phyloP scores from a whole-genome alignment of 2,113 vertebrate genomes.

The Carollia perspicillata region DNA sequence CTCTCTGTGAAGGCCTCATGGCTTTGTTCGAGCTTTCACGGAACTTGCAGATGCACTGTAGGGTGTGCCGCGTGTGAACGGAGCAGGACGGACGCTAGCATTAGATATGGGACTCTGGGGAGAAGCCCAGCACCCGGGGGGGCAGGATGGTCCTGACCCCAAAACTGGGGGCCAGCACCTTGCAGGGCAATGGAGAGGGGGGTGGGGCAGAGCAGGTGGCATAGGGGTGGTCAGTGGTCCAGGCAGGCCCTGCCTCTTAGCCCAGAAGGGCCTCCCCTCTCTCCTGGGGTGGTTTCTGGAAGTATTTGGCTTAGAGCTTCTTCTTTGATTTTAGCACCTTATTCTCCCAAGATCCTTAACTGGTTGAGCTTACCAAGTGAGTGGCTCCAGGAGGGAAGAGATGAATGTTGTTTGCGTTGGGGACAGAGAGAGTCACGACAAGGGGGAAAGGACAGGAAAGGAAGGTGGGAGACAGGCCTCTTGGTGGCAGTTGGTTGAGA shows the following conservation, averaged over 20 bases:
- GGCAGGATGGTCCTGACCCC: background rate
- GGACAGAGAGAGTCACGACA: background rate
- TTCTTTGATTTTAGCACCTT: background rate
- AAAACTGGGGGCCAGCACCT: no score
- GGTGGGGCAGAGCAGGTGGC: background rate
- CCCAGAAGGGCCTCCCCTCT: background rate
- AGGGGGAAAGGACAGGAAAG: background rate
- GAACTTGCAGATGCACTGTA: background rate
- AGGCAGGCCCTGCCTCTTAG: background rate
- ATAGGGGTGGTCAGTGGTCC: background rate
- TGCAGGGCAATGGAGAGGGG: background rate
- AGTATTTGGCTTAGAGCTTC: background rate
- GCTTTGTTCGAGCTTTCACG: background rate
- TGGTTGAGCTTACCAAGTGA: background rate
- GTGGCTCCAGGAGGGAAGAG: background rate
- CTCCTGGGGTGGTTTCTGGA: background rate
- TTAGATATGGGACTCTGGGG: background rate
- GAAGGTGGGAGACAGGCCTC: background rate
- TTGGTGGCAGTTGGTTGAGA: background rate
- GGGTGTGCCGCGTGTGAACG: background rate
- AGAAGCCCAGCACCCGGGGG: background rate
- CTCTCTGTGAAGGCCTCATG: background rate
- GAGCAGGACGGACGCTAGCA: background rate
- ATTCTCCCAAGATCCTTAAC: background rate
- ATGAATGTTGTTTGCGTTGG: background rate